Percentiles rank a stretch among this genome's conserved stretches.
These are phyloP conservation scores for Cryptus armator DNA, from an alignment of 2,888 invertebrate species.

Conservation along the genomic window DNA sequence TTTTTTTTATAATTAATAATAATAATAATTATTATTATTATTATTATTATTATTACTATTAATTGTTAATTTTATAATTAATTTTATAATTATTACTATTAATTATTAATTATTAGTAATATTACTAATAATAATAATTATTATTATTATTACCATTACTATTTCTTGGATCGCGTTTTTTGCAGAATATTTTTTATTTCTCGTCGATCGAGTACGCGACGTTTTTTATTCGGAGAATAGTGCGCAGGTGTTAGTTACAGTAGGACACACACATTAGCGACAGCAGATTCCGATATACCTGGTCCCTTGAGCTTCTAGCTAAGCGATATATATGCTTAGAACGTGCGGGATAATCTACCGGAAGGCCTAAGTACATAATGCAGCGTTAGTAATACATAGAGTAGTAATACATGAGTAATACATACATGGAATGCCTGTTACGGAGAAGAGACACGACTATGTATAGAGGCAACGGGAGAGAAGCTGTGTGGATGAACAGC, in stretches of 20 bases:
- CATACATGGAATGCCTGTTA: slow-evolving; percentile 20
- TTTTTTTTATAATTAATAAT: too few relatives aligned
- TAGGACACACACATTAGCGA: slow-evolving; percentile 37
- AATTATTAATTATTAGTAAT: too few relatives aligned
- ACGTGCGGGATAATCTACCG: slow-evolving; percentile 2
- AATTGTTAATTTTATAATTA: too few relatives aligned
- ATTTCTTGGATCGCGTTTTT: too few relatives aligned
- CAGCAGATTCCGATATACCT: slow-evolving; percentile 34
- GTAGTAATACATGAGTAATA: neutral
- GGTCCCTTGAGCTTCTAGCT: slow-evolving; percentile 5
- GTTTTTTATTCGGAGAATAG: neutral
- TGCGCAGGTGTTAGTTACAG: slow-evolving; percentile 8
- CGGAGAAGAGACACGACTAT: slow-evolving; percentile 15
- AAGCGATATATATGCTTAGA: slow-evolving; percentile 17
- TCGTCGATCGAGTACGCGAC: neutral
- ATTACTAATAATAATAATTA: too few relatives aligned
- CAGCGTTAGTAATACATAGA: slow-evolving; percentile 15
- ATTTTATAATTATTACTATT: too few relatives aligned
- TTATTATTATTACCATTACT: too few relatives aligned
- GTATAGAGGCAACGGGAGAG: slow-evolving; percentile 31
- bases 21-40: too few relatives aligned
- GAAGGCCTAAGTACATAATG: neutral
- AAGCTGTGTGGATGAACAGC: slow-evolving; percentile 39
- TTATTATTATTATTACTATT: too few relatives aligned
- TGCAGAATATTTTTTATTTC: too few relatives aligned